phyloP scores from a whole-genome alignment of 2,888 invertebrate species.

The Drosophila mulleri region DNA sequence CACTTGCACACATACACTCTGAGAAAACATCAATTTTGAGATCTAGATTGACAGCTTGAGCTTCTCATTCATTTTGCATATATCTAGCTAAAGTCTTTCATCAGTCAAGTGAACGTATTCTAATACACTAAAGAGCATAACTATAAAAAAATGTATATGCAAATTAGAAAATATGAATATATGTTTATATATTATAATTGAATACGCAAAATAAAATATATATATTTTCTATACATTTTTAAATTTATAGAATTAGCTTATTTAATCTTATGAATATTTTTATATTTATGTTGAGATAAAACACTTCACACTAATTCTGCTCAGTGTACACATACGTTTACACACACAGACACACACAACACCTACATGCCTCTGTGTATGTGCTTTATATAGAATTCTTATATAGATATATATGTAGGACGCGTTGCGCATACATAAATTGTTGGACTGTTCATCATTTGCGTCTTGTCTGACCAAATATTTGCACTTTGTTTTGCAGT shows the following conservation, averaged over 20 bases:
- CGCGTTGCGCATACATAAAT: conserved; percentile 68
- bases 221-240: too few species aligned
- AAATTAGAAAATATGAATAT: too few species aligned
- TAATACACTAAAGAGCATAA: too few species aligned
- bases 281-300: too few species aligned
- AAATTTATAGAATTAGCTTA: too few species aligned
- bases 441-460: conserved; percentile 66
- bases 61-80: too few species aligned
- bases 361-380: neutral
- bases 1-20: conserved; percentile 17
- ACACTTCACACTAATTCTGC: neutral
- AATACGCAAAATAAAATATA: too few species aligned
- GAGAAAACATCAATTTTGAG: neutral
- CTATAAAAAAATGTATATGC: too few species aligned
- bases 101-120: too few species aligned
- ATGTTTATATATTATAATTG: too few species aligned
- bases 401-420: conserved; percentile 36
- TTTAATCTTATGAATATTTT: too few species aligned
- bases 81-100: too few species aligned
- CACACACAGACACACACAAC: neutral
- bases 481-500: conserved; percentile 44
- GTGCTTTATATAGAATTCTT: conserved; percentile 30
- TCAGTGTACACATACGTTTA: conserved; percentile 21
- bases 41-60: neutral
- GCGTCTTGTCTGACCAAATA: conserved; percentile 59